Percentiles rank a stretch among this genome's conserved stretches.
Conservation (phyloP, 2,797 vertebrate genomes). For the Microtus californicus region DNA sequence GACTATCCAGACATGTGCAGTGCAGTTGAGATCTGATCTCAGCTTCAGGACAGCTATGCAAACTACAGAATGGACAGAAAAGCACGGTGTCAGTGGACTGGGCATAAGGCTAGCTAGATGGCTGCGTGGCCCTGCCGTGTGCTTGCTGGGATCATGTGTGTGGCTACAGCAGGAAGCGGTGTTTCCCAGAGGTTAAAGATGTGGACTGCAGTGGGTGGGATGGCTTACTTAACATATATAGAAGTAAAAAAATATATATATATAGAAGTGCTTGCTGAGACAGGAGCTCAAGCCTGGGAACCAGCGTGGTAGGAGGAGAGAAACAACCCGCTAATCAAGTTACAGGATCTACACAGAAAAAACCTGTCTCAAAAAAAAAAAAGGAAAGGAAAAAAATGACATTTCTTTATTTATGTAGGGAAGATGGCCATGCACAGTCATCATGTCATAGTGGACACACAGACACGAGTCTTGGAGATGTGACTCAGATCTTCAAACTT, state of each 20-base stretch:
- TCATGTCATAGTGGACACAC: neutral
- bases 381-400: neutral
- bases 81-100: too few species aligned
- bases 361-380: neutral
- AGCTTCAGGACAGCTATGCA: neutral
- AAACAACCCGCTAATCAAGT: neutral
- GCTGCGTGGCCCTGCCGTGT: neutral
- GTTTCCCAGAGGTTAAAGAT: neutral
- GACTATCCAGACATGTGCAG: neutral
- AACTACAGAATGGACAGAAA: neutral
- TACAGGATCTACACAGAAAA: neutral
- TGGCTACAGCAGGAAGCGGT: neutral
- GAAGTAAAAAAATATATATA: too few species aligned
- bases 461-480: neutral
- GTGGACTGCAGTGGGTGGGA: neutral
- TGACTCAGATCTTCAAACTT: neutral
- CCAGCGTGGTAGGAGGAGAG: neutral
- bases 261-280: neutral
- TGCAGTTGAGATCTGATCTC: neutral
- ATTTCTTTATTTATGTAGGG: neutral
- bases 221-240: neutral
- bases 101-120: neutral
- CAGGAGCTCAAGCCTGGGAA: neutral
- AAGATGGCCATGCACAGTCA: neutral
- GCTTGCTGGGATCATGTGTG: neutral